Evolutionary conservation across 2,888 invertebrate genomes (phyloP).

Genomic region (Tetragnatha montana): DNA sequence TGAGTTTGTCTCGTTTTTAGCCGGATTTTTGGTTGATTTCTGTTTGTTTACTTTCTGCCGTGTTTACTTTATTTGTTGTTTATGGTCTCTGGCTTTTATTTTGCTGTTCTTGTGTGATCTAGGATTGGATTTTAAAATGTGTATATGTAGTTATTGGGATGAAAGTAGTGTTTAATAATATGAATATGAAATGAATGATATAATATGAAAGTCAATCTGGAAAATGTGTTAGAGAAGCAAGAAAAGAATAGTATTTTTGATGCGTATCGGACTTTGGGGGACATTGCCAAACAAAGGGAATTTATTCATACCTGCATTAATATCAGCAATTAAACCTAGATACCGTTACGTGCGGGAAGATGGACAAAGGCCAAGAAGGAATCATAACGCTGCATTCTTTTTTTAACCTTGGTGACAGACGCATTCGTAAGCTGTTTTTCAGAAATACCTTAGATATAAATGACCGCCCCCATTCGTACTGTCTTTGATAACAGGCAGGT

Average conservation of each 20-base stretch:
- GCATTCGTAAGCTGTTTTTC: constrained; percentile 7
- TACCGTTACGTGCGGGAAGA: not conserved
- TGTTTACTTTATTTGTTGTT: no score
- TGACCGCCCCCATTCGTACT: constrained; percentile 8
- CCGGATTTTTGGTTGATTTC: no score
- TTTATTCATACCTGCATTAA: constrained; percentile 9
- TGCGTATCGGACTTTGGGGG: not conserved
- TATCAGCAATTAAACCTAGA: not conserved
- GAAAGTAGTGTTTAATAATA: no score
- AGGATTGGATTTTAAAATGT: no score
- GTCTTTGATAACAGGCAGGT: not conserved
- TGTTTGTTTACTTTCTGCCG: no score
- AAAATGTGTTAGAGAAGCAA: not conserved
- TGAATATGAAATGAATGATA: no score
- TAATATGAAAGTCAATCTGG: not conserved
- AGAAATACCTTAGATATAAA: constrained; percentile 13
- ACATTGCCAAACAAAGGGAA: not conserved
- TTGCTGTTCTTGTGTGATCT: no score
- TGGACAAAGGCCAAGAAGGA: constrained; percentile 11
- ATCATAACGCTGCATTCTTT: constrained; percentile 9
- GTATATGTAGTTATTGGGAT: no score
- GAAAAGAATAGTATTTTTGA: not conserved
- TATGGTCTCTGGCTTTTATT: no score
- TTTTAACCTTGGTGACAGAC: constrained; percentile 5
- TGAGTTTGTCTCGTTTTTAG: no score